Percentiles rank a stretch among this genome's conserved stretches.
Evolutionary conservation across 2,888 invertebrate genomes (phyloP).

Genomic region (Selenia dentaria): DNA sequence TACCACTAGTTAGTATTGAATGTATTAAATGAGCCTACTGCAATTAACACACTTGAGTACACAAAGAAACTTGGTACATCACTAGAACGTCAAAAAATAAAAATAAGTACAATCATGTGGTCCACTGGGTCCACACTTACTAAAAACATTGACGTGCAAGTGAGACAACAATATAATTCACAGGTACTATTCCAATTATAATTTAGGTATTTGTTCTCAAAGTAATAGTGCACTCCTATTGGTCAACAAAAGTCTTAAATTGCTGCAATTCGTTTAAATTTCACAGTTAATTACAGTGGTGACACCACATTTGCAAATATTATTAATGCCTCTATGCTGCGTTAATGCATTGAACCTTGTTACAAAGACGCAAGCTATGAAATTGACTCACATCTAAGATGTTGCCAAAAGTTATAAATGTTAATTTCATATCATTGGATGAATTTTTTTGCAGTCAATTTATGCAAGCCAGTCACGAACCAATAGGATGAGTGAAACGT

Average conservation of each 20-base stretch:
- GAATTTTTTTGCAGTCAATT: not conserved
- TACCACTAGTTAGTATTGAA: too few species aligned
- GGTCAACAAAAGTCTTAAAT: not conserved
- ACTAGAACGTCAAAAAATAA: too few species aligned
- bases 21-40: too few species aligned
- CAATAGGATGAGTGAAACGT: not conserved
- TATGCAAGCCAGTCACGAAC: slow-evolving; percentile 3
- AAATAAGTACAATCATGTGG: too few species aligned
- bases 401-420: not conserved
- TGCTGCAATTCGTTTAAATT: not conserved
- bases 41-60: too few species aligned
- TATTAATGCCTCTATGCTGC: too few species aligned
- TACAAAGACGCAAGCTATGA: not conserved
- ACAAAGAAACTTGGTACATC: too few species aligned
- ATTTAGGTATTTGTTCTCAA: not conserved
- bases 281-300: not conserved
- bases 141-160: not conserved
- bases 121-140: too few species aligned
- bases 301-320: too few species aligned
- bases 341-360: too few species aligned
- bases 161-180: not conserved
- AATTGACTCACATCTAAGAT: not conserved
- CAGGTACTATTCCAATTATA: not conserved
- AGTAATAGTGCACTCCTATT: slow-evolving; percentile 2
- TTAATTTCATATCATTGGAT: slow-evolving; percentile 1